Conservation (phyloP, 1,140 invertebrate genomes). For the Euwallacea fornicatus region DNA sequence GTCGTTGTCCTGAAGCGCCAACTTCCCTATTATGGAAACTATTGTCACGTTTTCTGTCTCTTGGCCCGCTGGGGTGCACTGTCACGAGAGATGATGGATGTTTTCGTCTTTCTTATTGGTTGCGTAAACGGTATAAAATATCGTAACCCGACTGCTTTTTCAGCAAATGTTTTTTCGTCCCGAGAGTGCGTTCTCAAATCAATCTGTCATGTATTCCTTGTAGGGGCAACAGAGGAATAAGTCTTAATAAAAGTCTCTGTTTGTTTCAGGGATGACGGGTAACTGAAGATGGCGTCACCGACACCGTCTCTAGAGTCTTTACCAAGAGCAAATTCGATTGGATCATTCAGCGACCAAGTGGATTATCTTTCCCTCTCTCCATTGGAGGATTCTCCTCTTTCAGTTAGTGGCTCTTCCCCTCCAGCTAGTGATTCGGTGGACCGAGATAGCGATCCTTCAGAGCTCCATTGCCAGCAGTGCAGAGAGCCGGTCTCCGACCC, state of each 20-base stretch:
- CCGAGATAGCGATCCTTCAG: slow-evolving; percentile 55
- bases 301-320: slow-evolving; percentile 89
- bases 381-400: slow-evolving; percentile 72
- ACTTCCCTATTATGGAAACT: neutral
- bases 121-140: slow-evolving; percentile 16
- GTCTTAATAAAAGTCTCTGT: slow-evolving; percentile 26
- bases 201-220: no score
- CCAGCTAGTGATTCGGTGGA: slow-evolving; percentile 77
- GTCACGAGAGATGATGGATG: slow-evolving; percentile 8
- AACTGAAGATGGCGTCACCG: slow-evolving; percentile 77
- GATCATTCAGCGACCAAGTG: slow-evolving; percentile 74
- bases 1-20: slow-evolving; percentile 18
- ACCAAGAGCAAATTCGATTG: slow-evolving; percentile 84
- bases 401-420: slow-evolving; percentile 78
- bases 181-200: no score
- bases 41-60: slow-evolving; percentile 13
- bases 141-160: no score
- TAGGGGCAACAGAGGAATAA: no score
- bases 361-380: slow-evolving; percentile 60
- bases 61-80: neutral
- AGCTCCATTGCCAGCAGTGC: slow-evolving; percentile 77
- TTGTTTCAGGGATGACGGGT: slow-evolving; percentile 66
- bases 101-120: slow-evolving; percentile 5
- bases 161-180: no score
- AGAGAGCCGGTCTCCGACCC: slow-evolving; percentile 73